Base-by-base conservation (phyloP, 2,888 invertebrate species). In the Cataglyphis rosenhaueri region DNA sequence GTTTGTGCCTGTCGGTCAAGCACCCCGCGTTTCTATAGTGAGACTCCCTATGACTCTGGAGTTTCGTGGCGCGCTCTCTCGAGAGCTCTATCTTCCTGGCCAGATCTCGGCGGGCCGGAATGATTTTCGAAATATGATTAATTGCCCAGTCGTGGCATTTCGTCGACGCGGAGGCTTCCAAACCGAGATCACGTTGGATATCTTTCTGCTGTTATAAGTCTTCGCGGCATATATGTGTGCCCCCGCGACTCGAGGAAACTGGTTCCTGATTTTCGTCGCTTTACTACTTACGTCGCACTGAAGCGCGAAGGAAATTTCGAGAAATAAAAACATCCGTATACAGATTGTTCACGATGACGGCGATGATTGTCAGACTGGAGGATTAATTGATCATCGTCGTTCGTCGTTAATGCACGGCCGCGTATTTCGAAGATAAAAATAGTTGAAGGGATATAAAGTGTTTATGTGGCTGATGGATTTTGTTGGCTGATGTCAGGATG, bases 121-220 rank as follows among this genome's bases (percentile, higher is more conserved):
- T 94, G 94, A 94, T 94, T 94, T 94, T 94, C 93, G 93, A 94
- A 94, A 94, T 94, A 94, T 94, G 94, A 94, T 94, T 94, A 94
- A 94, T 94, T 94, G 94, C 92, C 91, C 88, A 88, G 86, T 89
- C 90, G 89, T 92, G 92, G 91, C 91, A 91, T 92, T 92, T 91
- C 91, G 91, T 85, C 87, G 88, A 86, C 82, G 78, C 85, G 71
- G 81, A 32, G 88, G 76, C 88, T 83, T 84, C 86, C 78, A 85
- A 83, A 82, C 71, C 83, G 44, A 48, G 48, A 64, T 65, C 84
- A 66, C 25, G 29, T n/a, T 38, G 70, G 38, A 71, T 79, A 87
- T 82, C 84, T 88, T 87, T 89, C 89, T 87, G 85, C 75, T 52
- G 84, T 48, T 44, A 84, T 85, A 88, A 84, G 66, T 76, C 71